phyloP scores from a whole-genome alignment of 2,113 vertebrate genomes.

The Sciurus niger region DNA sequence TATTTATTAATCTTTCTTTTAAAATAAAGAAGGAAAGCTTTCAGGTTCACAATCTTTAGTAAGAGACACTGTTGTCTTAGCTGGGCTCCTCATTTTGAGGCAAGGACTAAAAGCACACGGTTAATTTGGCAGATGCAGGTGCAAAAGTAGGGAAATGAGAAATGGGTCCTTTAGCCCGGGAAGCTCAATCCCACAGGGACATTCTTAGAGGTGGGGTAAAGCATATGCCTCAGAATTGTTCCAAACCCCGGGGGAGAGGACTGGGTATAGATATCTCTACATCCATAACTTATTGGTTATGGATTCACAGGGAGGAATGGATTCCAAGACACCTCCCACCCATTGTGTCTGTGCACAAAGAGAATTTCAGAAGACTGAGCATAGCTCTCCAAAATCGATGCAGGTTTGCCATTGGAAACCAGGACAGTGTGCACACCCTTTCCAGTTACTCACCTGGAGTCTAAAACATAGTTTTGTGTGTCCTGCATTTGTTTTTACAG shows the following conservation, averaged over 20 bases:
- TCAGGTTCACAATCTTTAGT: neutral
- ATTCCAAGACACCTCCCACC: neutral
- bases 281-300: neutral
- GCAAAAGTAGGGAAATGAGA: neutral
- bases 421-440: neutral
- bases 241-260: neutral
- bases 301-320: neutral
- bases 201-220: neutral
- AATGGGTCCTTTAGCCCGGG: neutral
- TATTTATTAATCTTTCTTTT: conserved; percentile 11
- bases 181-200: neutral
- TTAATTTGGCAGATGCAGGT: neutral
- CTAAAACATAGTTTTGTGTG: neutral
- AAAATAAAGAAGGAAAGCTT: conserved; percentile 3
- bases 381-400: neutral
- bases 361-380: neutral
- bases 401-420: neutral
- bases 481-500: neutral
- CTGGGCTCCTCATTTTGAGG: neutral
- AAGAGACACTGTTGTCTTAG: neutral
- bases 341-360: neutral
- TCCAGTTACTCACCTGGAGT: neutral
- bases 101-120: neutral
- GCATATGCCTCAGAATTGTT: neutral
- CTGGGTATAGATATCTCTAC: neutral